Evolutionary conservation across 1,140 invertebrate genomes (phyloP).

Genomic region (Diabrotica virgifera): DNA sequence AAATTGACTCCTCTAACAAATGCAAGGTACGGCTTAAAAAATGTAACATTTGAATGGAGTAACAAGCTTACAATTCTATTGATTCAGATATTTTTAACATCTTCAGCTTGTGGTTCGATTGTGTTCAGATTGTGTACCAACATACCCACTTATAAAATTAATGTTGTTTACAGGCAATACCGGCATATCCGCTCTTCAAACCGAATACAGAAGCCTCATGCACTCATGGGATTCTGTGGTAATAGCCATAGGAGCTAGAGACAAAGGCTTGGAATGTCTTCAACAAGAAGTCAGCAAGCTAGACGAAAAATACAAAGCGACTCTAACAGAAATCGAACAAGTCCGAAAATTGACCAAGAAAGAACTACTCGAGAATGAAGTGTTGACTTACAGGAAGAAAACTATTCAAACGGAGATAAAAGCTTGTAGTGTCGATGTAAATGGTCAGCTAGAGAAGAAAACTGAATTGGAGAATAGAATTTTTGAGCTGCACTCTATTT

Average conservation of each 20-base stretch:
- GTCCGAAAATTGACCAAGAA: constrained; percentile 55
- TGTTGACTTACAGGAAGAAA: constrained; percentile 58
- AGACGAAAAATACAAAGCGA: constrained; percentile 32
- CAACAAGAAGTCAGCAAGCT: constrained; percentile 51
- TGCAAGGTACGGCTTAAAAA: too few relatives aligned
- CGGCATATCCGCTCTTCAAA: constrained; percentile 66
- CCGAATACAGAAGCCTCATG: constrained; percentile 64
- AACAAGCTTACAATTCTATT: too few relatives aligned
- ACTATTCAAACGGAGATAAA: constrained; percentile 57
- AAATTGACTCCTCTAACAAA: too few relatives aligned
- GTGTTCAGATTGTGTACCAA: too few relatives aligned
- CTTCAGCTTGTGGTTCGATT: too few relatives aligned
- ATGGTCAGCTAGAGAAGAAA: constrained; percentile 32
- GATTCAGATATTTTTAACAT: too few relatives aligned
- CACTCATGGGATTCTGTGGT: constrained; percentile 71
- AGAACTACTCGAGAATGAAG: constrained; percentile 66
- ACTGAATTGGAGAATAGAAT: constrained; percentile 27
- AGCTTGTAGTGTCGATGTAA: constrained; percentile 30
- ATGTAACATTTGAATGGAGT: too few relatives aligned
- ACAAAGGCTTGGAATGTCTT: constrained; percentile 63
- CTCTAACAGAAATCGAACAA: constrained; percentile 50
- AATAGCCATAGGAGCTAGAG: constrained; percentile 62
- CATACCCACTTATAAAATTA: neutral
- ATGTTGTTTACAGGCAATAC: constrained; percentile 37
- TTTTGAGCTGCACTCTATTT: constrained; percentile 35